A percentile compares a stretch with the other conserved stretches of the same genome.
These are phyloP conservation scores for Tinea trinotella DNA, from an alignment of 2,888 invertebrate genomes.

Conservation along the genomic window DNA sequence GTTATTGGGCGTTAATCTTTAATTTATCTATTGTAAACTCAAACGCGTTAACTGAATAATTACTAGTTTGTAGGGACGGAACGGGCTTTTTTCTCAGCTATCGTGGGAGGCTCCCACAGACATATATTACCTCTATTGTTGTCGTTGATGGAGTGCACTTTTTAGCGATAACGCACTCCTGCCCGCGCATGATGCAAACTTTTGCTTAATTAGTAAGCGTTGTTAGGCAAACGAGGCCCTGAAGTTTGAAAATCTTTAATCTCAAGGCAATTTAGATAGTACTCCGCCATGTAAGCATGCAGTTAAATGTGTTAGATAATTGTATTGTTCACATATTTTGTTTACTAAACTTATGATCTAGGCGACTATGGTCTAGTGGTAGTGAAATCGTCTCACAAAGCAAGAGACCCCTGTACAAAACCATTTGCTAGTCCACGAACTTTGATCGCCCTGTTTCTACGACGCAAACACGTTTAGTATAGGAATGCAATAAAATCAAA, in stretches of 20 bases:
- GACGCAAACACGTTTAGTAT: no score
- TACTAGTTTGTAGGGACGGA: neutral
- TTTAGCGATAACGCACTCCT: constrained; percentile 41
- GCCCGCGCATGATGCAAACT: constrained; percentile 21
- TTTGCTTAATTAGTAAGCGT: constrained; percentile 32
- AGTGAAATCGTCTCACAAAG: no score
- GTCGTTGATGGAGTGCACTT: constrained; percentile 42
- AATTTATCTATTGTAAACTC: neutral
- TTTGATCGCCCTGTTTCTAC: no score
- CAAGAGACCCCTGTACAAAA: no score
- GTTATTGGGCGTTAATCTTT: neutral
- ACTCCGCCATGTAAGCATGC: no score
- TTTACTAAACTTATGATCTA: no score
- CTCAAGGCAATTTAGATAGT: constrained; percentile 43
- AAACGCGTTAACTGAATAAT: constrained; percentile 6
- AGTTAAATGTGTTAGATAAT: no score
- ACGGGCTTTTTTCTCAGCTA: constrained; percentile 27
- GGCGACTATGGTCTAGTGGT: no score
- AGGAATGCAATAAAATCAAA: no score
- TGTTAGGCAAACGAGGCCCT: constrained; percentile 41
- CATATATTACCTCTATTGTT: constrained; percentile 30
- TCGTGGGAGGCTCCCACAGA: constrained; percentile 62
- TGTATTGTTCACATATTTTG: no score
- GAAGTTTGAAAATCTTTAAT: constrained; percentile 41
- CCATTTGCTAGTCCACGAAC: no score